Conservation (phyloP, 2,888 invertebrate genomes). For the Empis livida region DNA sequence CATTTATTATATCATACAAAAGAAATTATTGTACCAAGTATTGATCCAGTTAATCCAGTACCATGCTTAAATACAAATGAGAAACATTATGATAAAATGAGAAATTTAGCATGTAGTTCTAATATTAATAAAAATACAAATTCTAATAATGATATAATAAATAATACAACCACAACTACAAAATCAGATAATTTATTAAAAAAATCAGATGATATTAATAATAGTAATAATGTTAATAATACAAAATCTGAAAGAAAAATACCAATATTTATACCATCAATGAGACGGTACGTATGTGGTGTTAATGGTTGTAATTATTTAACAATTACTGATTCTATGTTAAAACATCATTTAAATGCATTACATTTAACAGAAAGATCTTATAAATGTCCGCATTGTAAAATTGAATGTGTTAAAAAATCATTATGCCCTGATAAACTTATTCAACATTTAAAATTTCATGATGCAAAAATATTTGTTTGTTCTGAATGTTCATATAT, state of each 20-base stretch:
- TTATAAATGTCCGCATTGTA: constrained; percentile 62
- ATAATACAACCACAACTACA: no score
- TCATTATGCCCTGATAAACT: constrained; percentile 43
- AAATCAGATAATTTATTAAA: constrained; percentile 19
- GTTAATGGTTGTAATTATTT: constrained; percentile 55
- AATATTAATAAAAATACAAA: constrained; percentile 19
- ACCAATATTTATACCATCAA: constrained; percentile 42
- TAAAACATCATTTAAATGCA: constrained; percentile 58
- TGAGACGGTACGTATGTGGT: constrained; percentile 56
- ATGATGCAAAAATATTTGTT: constrained; percentile 57
- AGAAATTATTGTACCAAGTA: constrained; percentile 47
- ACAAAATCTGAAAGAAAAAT: constrained; percentile 13
- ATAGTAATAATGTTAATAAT: constrained; percentile 1
- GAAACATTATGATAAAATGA: constrained; percentile 74
- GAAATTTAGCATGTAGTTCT: constrained; percentile 66
- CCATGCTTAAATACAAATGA: constrained; percentile 65
- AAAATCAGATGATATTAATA: constrained; percentile 15
- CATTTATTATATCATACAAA: constrained; percentile 50
- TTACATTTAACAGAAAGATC: constrained; percentile 48
- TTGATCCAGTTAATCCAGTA: constrained; percentile 68
- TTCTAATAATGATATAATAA: background rate
- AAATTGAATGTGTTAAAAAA: constrained; percentile 40
- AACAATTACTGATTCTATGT: constrained; percentile 55
- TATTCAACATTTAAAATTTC: constrained; percentile 59
- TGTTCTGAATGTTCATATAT: constrained; percentile 56